Evolutionary conservation across 92 coral and sea anemone genomes (phyloP).

Genomic region (Epizoanthus illoricatus): DNA sequence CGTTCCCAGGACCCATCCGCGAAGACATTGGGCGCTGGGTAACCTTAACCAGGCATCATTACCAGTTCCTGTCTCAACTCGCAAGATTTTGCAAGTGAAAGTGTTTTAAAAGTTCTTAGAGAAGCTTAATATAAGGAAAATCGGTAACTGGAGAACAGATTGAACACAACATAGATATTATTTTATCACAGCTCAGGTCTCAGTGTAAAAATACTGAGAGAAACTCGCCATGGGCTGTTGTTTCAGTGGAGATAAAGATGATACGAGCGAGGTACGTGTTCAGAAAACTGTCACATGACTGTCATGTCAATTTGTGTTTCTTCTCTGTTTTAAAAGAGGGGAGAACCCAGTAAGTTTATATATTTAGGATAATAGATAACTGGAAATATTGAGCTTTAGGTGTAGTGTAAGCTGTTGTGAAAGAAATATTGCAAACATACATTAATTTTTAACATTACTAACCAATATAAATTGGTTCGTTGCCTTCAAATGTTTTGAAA

Average conservation of each 20-base stretch:
- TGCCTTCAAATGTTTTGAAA: too few relatives aligned
- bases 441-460: too few relatives aligned
- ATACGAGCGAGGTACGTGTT: conserved; percentile 68
- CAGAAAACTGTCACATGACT: conserved; percentile 1
- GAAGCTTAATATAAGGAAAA: neutral
- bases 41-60: too few relatives aligned
- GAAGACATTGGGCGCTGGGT: neutral
- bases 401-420: neutral
- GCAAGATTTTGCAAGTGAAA: neutral
- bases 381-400: neutral
- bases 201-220: neutral
- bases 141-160: neutral
- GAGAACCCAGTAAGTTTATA: neutral
- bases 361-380: neutral
- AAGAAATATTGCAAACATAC: neutral
- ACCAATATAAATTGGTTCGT: too few relatives aligned
- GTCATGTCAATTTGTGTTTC: conserved; percentile 3
- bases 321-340: neutral
- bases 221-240: conserved; percentile 86
- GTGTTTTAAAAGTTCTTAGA: too few relatives aligned
- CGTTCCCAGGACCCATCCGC: neutral
- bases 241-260: conserved; percentile 78
- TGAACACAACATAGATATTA: neutral
- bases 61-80: neutral
- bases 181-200: neutral